These are phyloP conservation scores for Sesia bembeciformis DNA, from an alignment of 2,888 invertebrate genomes.

Conservation along the genomic window DNA sequence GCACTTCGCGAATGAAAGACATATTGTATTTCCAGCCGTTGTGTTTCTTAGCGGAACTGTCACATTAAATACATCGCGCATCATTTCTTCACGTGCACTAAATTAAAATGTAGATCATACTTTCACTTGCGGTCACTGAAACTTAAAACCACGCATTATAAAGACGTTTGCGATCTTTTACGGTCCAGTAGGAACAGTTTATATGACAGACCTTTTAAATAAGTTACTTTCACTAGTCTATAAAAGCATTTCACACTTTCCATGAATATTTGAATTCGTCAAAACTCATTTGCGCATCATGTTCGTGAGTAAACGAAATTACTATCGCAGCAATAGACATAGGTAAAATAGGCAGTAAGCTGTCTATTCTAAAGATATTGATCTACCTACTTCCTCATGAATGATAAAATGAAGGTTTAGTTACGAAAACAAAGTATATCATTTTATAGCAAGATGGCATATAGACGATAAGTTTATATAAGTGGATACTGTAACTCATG, in stretches of 20 bases:
- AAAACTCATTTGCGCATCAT: slow-evolving; percentile 10
- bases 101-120: slow-evolving; percentile 11
- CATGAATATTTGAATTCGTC: slow-evolving; percentile 1
- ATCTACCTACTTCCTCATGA: too few species aligned
- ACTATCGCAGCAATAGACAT: not conserved
- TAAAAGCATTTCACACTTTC: not conserved
- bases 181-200: slow-evolving; percentile 28
- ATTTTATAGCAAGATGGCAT: too few species aligned
- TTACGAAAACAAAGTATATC: too few species aligned
- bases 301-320: slow-evolving; percentile 1
- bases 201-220: slow-evolving; percentile 13
- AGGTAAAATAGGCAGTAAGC: too few species aligned
- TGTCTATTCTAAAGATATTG: too few species aligned
- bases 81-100: not conserved
- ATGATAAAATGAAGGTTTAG: too few species aligned
- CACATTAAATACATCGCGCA: too few species aligned
- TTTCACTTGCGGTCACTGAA: slow-evolving; percentile 50
- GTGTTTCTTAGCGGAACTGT: not conserved
- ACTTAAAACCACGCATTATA: slow-evolving; percentile 39
- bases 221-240: slow-evolving; percentile 29
- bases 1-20: not conserved
- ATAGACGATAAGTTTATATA: too few species aligned
- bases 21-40: not conserved
- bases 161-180: slow-evolving; percentile 28
- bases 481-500: too few species aligned